Conservation (phyloP, 2,888 invertebrate genomes). For the Neoascia interrupta region DNA sequence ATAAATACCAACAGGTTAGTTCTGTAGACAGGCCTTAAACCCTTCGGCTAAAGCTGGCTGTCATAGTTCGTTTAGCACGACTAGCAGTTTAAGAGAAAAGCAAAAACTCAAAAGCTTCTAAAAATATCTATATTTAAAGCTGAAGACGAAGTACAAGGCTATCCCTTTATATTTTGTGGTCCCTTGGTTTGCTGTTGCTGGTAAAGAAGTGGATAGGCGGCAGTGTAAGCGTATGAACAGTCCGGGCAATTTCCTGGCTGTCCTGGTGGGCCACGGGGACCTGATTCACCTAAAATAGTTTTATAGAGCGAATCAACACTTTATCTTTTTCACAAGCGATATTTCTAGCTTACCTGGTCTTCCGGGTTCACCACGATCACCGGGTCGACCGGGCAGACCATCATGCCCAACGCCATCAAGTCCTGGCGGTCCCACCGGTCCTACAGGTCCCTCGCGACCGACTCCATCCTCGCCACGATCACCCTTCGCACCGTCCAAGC, state of each 20-base stretch:
- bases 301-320: no score
- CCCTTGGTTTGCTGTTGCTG: constrained; percentile 74
- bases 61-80: no score
- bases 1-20: no score
- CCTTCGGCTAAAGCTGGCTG: no score
- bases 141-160: neutral
- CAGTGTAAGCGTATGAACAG: constrained; percentile 73
- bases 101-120: no score
- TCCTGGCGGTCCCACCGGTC: constrained; percentile 87
- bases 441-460: constrained; percentile 83
- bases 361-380: constrained; percentile 88
- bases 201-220: constrained; percentile 71
- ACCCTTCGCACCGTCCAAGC: constrained; percentile 85
- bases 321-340: no score
- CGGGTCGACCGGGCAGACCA: constrained; percentile 85
- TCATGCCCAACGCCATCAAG: constrained; percentile 86
- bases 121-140: no score
- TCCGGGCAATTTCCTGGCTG: constrained; percentile 78
- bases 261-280: constrained; percentile 84
- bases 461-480: constrained; percentile 86
- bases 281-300: constrained; percentile 81
- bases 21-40: no score
- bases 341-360: constrained; percentile 82
- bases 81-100: no score
- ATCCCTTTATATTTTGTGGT: constrained; percentile 69